phyloP scores from a whole-genome alignment of 2,888 invertebrate species.

The Oscheius sp. region DNA sequence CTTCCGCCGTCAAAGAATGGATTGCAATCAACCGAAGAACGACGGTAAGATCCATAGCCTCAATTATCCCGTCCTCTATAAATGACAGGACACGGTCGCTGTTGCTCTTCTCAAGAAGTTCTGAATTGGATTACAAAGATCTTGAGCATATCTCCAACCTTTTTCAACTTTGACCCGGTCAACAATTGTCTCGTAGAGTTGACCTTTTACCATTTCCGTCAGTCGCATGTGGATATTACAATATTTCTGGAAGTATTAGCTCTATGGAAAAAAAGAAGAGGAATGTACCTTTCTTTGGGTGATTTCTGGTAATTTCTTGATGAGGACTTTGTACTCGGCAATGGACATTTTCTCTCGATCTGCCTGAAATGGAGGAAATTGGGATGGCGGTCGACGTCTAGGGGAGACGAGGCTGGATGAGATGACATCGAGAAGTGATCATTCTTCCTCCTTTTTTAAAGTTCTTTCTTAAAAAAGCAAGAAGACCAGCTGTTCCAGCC shows the following conservation, averaged over 20 bases:
- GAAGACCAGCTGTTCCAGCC: no score
- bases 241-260: conserved; percentile 8
- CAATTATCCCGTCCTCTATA: conserved; percentile 90
- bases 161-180: conserved; percentile 43
- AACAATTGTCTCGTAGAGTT: conserved; percentile 46
- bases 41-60: conserved; percentile 49
- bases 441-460: no score
- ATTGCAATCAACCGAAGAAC: conserved; percentile 82
- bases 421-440: no score
- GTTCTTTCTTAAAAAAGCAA: no score
- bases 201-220: conserved; percentile 49
- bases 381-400: no score
- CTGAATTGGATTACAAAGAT: conserved; percentile 76
- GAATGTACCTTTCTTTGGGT: conserved; percentile 51
- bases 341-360: conserved; percentile 57
- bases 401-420: no score
- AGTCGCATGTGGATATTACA: conserved; percentile 49
- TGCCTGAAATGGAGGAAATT: conserved; percentile 29
- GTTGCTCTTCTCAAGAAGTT: conserved; percentile 89
- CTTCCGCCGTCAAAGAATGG: conserved; percentile 91
- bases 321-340: conserved; percentile 57
- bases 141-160: conserved; percentile 14
- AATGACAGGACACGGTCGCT: conserved; percentile 88
- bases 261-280: neutral
- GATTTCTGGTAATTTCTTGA: conserved; percentile 59